Evolutionary conservation across 2,113 vertebrate species (phyloP).

Genomic region (Numida meleagris): DNA sequence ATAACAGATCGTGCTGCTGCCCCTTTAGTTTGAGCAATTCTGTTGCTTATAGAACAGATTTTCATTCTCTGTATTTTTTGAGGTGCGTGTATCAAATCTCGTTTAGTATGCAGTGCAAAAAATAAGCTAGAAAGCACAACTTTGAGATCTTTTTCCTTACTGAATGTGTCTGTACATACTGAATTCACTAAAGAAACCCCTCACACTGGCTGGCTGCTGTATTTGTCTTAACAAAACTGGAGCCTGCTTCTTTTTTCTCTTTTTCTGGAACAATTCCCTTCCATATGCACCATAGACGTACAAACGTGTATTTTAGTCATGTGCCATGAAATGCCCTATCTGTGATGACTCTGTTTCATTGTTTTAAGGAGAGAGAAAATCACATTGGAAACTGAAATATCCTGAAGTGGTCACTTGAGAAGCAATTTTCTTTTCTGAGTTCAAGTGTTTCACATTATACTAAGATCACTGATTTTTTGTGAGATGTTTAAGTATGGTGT

Average conservation of each 20-base stretch:
- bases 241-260: not conserved
- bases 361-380: not conserved
- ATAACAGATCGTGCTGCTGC: not conserved
- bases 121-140: not conserved
- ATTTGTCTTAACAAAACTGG: not conserved
- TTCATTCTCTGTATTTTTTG: not conserved
- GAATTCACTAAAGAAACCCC: not conserved
- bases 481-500: not conserved
- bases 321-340: not conserved
- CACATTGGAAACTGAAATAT: not conserved
- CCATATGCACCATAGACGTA: not conserved
- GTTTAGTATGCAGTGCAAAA: not conserved
- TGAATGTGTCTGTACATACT: not conserved
- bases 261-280: not conserved
- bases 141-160: not conserved
- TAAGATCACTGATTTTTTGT: not conserved
- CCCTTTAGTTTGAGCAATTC: not conserved
- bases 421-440: not conserved
- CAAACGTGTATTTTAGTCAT: not conserved
- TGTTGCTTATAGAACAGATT: not conserved
- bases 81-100: not conserved
- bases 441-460: not conserved
- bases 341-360: not conserved
- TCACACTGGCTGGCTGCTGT: not conserved
- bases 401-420: not conserved